Evolutionary conservation across 2,797 vertebrate species (phyloP).

Genomic region (Apogon talboti): DNA sequence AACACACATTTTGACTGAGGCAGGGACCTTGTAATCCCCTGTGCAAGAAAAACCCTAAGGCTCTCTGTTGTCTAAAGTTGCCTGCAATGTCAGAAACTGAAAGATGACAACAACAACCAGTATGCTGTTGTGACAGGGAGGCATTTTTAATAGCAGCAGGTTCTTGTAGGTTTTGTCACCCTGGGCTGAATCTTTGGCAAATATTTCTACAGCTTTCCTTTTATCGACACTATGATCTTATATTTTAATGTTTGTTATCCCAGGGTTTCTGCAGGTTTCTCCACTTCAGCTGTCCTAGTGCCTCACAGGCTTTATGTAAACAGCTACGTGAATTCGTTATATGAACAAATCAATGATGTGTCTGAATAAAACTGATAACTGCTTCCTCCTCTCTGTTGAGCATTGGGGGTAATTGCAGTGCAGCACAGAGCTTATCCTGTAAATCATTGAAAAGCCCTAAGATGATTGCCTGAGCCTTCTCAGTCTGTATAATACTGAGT

Average conservation of each 20-base stretch:
- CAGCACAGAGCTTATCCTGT: conserved; percentile 33
- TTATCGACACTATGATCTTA: background rate
- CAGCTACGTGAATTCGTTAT: conserved; percentile 25
- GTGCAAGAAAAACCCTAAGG: background rate
- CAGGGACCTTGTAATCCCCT: no score
- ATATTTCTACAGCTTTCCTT: background rate
- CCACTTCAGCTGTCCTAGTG: conserved; percentile 5
- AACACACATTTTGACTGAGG: no score
- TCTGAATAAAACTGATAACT: conserved; percentile 38
- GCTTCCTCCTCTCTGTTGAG: conserved; percentile 22
- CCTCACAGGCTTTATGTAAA: conserved; percentile 21
- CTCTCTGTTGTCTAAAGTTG: conserved; percentile 9
- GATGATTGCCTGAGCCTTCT: background rate
- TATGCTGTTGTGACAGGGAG: conserved; percentile 1
- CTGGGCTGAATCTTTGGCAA: background rate
- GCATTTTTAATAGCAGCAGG: background rate
- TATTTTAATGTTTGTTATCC: background rate
- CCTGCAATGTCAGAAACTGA: conserved; percentile 10
- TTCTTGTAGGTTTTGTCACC: background rate
- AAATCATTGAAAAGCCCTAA: conserved; percentile 29
- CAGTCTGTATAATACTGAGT: conserved; percentile 1
- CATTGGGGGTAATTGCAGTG: conserved; percentile 33
- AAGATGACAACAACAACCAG: conserved; percentile 7
- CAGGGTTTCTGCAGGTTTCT: conserved; percentile 1
- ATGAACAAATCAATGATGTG: conserved; percentile 7